A percentile compares a stretch with the other conserved stretches of the same genome.
phyloP scores from a whole-genome alignment of 2,888 invertebrate species.

The Andricus quercusramuli region DNA sequence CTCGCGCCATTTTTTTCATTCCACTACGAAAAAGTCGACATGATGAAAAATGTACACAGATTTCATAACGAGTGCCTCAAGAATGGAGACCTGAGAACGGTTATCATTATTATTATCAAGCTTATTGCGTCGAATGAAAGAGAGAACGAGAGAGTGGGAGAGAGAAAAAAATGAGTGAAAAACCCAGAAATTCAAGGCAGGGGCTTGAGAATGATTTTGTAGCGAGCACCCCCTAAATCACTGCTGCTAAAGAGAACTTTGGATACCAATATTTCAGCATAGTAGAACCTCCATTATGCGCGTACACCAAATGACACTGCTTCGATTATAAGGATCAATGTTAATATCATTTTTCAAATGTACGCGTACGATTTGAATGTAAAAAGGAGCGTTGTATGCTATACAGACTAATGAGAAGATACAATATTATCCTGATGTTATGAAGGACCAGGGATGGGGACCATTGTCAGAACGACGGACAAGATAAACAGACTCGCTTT shows the following conservation, averaged over 20 bases:
- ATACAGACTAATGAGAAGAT: constrained; percentile 19
- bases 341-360: constrained; percentile 44
- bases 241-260: constrained; percentile 11
- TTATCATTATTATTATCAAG: constrained; percentile 36
- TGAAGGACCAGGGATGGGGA: constrained; percentile 9
- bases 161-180: constrained; percentile 32
- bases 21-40: constrained; percentile 16
- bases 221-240: constrained; percentile 13
- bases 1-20: constrained; percentile 33
- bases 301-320: constrained; percentile 22
- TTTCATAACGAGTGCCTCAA: constrained; percentile 33
- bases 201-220: constrained; percentile 5
- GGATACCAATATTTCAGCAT: constrained; percentile 11
- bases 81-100: constrained; percentile 28
- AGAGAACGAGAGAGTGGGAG: background rate
- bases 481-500: background rate
- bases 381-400: constrained; percentile 40
- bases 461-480: background rate
- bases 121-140: constrained; percentile 21
- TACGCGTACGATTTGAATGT: constrained; percentile 44
- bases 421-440: constrained; percentile 30
- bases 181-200: background rate
- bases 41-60: constrained; percentile 36
- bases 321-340: constrained; percentile 19
- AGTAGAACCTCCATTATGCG: constrained; percentile 8